Evolutionary conservation across 2,888 invertebrate genomes (phyloP), one percentile per base, ranked within the genome.

Genomic region (Pasiphila rectangulata): DNA sequence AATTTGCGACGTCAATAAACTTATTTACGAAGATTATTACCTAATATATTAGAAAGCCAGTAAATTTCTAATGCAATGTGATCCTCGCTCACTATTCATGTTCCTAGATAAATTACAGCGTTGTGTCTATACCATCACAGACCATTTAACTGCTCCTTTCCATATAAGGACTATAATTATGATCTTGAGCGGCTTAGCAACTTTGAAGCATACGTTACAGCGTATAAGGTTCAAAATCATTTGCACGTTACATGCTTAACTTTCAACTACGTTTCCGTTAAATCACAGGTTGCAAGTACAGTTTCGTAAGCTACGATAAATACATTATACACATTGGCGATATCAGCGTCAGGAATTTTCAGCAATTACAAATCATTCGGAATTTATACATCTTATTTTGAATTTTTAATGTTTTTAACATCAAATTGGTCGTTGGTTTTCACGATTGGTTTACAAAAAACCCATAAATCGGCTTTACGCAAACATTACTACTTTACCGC

Each of bases 301-400:
- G 61, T 61, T 58, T 48, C 59, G 45, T 55, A 64, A 68, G 61
- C 69, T 66, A 68, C 67, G 68, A 69, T 69, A 66, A 69, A 71
- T 69, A 63, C 65, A 65, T 69, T 32, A 16, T n/a, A 17, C 17
- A 32, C n/a, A n/a, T n/a, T n/a, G n/a, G n/a, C n/a, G n/a, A n/a
- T n/a, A n/a, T n/a, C n/a, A n/a, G n/a, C n/a, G n/a, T n/a, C n/a
- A n/a, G n/a, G n/a, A n/a, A n/a, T n/a, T n/a, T n/a, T n/a, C n/a
- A n/a, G n/a, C n/a, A n/a, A n/a, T n/a, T n/a, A n/a, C n/a, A n/a
- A n/a, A n/a, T n/a, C n/a, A n/a, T n/a, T n/a, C n/a, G n/a, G n/a
- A n/a, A n/a, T n/a, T n/a, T n/a, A n/a, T n/a, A n/a, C n/a, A n/a
- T n/a, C n/a, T n/a, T n/a, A n/a, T n/a, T n/a, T n/a, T n/a, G n/a